Evolutionary conservation across 1,140 invertebrate genomes (phyloP), one percentile per base, ranked within the genome.

Genomic region (Tetraneura akinire): DNA sequence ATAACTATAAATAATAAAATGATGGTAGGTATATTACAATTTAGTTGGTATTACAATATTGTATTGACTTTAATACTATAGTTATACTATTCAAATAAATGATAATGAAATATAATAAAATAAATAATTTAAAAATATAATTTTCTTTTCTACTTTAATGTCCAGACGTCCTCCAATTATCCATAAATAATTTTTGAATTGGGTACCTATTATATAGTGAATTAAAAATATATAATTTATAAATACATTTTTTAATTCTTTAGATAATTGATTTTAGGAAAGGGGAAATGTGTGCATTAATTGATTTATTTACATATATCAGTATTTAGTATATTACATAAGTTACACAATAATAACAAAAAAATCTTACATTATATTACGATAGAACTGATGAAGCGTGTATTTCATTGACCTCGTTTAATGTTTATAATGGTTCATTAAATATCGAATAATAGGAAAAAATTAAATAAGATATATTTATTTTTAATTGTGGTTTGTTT

Each of bases 321-420:
- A 49, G 49, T n/a, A 49, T 13, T n/a, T n/a, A n/a, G 14, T 49
- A 66, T 32, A 32, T 42, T 74, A 37, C 57, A 29, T 23, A 26
- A 4, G 29, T 78, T 78, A 78, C 74, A 78, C 74, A 78, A 78
- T 78, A 18, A 45, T 76, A 37, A 37, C n/a, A n/a, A 78, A 62
- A 62, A 78, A 78, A 29, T 60, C 32, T 78, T 60, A 60, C 57
- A 29, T 45, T 47, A 13, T 78, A 60, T 78, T 78, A 78, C 74
- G 74, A 47, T 62, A 78, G 74, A 78, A 57, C 37, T 78, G 53
- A 78, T 26, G 74, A 78, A 78, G 74, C 74, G 74, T 78, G 53
- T 45, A 60, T 47, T 78, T 78, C 74, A 78, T 60, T 78, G 74
- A 78, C 74, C 74, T 29, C 74, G 47, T 78, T 45, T 78, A 47